Evolutionary conservation across 2,797 vertebrate species (phyloP).

Genomic region (Gephyroberyx darwinii): DNA sequence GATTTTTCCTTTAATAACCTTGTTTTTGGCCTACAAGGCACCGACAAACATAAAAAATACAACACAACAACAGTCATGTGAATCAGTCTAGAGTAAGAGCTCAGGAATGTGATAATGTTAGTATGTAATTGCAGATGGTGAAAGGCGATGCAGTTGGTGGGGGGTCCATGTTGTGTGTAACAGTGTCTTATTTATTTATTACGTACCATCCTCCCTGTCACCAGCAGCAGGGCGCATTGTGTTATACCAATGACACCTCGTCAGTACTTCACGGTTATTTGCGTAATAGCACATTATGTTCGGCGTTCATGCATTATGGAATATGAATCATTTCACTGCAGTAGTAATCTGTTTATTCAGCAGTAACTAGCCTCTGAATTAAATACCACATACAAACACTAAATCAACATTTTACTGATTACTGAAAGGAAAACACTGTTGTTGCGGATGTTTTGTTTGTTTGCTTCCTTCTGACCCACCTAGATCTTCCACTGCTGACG

Average conservation of each 20-base stretch:
- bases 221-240: neutral
- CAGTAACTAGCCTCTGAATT: neutral
- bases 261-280: neutral
- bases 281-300: neutral
- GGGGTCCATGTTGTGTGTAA: slow-evolving; percentile 42
- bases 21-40: neutral
- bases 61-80: neutral
- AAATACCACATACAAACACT: neutral
- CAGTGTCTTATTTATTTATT: slow-evolving; percentile 31
- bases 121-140: slow-evolving; percentile 30
- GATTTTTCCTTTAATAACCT: neutral
- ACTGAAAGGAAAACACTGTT: neutral
- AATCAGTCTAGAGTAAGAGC: slow-evolving; percentile 6
- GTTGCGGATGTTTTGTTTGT: too few species aligned
- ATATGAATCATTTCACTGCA: neutral
- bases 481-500: neutral
- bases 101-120: slow-evolving; percentile 13
- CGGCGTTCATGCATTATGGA: neutral
- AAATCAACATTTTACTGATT: neutral
- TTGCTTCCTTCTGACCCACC: too few species aligned
- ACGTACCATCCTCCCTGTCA: slow-evolving; percentile 17
- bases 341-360: slow-evolving; percentile 15
- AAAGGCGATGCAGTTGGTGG: slow-evolving; percentile 22
- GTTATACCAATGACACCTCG: too few species aligned
- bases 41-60: neutral